Percentiles rank a stretch among this genome's conserved stretches.
phyloP scores from a whole-genome alignment of 2,797 vertebrate genomes.

The Octomys mimax region DNA sequence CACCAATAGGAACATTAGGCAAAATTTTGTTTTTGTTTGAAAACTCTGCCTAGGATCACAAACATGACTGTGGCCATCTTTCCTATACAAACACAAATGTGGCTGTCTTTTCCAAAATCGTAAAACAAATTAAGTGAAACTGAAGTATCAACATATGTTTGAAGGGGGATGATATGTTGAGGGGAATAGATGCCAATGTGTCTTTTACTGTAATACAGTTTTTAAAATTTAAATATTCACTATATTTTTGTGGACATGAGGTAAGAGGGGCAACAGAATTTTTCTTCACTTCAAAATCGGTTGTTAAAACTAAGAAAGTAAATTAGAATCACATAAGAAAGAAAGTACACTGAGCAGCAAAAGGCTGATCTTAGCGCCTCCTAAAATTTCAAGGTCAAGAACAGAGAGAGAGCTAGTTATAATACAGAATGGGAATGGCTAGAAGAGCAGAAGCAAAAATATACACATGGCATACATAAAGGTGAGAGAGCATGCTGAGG shows the following conservation, averaged over 20 bases:
- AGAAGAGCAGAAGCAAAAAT: background rate
- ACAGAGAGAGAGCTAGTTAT: background rate
- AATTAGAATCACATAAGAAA: background rate
- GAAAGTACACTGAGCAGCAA: background rate
- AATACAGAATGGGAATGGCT: background rate
- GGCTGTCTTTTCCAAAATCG: background rate
- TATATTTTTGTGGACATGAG: background rate
- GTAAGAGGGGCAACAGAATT: background rate
- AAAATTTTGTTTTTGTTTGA: background rate
- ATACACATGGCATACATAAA: background rate
- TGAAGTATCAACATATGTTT: background rate
- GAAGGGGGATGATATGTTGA: background rate
- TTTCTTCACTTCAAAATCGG: constrained; percentile 7
- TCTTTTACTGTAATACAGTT: background rate
- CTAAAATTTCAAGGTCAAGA: background rate
- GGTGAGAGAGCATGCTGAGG: background rate
- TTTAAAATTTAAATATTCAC: background rate
- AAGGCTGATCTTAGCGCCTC: background rate
- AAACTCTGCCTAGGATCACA: background rate
- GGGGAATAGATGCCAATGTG: background rate
- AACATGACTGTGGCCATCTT: background rate
- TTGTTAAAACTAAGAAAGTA: background rate
- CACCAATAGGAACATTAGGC: background rate
- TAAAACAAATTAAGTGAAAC: background rate
- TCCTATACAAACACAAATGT: background rate